Base-by-base conservation (phyloP, 2,113 vertebrate species). In the Polypterus bichir region DNA sequence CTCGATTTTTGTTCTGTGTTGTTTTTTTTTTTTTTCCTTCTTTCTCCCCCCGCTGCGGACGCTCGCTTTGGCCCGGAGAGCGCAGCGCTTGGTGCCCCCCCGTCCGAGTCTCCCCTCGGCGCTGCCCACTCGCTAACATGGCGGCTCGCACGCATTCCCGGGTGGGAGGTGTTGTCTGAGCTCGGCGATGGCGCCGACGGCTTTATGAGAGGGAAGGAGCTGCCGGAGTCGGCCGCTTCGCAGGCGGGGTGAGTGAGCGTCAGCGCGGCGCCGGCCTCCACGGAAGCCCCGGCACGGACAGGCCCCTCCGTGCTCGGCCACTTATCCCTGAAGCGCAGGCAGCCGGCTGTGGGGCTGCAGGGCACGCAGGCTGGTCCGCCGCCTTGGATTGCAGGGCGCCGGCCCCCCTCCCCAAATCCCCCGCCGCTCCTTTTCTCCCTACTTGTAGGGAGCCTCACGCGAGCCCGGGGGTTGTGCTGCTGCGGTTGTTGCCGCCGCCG, bases 181-280 rank as follows among this genome's bases (percentile, higher is more conserved):
- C 27, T 27, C 27, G 27, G 27, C 27, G 27, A 27, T 27, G 49
- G 60, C 62, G 59, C 51, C 46, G 55, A 5, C 45, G 54, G 44
- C 59, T 59, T 10, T 44, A 55, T 55, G 59, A 55, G 10, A 44
- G 45, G 45, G 46, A 62, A 44, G 47, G 60, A 66, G 65, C 65
- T 59, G 65, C 60, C 46, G 55, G 65, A 52, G 47, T 66, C 60
- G 60, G 46, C 60, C 60, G 54, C 60, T 47, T 52, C 47, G 55
- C 46, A 61, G 54, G 44, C 46, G 9, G 56, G 65, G 60, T 66
- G 48, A 66, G 64, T 66, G 47, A 44, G 48, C 9, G 49, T 59
- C 46, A 27, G 27, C 27, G 27, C 27, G 7, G 52, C 52, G 7
- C 52, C 52, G 52, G n/a, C 52, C n/a, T 60, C 49, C 49, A 4